Evolutionary conservation across 2,797 vertebrate species (phyloP).

Genomic region (Fringilla coelebs): DNA sequence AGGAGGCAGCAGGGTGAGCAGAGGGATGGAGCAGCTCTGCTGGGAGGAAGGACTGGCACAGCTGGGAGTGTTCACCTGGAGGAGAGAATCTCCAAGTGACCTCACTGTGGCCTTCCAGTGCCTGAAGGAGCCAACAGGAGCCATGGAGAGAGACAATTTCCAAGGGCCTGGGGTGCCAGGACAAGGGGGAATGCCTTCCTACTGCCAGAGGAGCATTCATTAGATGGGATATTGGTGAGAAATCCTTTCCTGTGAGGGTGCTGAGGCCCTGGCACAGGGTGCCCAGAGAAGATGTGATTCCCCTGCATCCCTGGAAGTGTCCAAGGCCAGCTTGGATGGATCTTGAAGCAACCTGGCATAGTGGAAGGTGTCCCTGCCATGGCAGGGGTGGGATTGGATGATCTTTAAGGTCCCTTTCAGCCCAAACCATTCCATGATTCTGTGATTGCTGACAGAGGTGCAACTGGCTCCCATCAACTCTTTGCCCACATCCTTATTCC

Average conservation of each 20-base stretch:
- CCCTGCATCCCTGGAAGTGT: not conserved
- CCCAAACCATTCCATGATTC: not conserved
- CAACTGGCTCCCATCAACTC: not conserved
- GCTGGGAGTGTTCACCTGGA: not conserved
- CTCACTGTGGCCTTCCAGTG: fast-evolving
- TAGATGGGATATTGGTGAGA: too few species aligned
- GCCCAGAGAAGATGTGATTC: not conserved
- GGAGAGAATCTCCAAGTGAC: not conserved
- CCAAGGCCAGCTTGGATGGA: fast-evolving
- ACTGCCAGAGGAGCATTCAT: not conserved
- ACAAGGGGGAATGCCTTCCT: not conserved
- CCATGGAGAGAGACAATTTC: fast-evolving
- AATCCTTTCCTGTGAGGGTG: fast-evolving
- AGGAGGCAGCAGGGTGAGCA: not conserved
- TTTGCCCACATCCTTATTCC: not conserved
- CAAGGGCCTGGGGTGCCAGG: fast-evolving
- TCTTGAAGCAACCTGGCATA: fast-evolving
- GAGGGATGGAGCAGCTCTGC: not conserved
- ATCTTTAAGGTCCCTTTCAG: fast-evolving
- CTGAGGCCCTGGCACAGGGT: not conserved
- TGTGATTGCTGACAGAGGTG: not conserved
- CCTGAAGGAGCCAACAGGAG: not conserved
- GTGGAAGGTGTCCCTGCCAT: not conserved
- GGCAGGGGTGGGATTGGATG: fast-evolving
- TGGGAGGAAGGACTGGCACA: not conserved